Percentiles rank a stretch among this genome's conserved stretches.
Evolutionary conservation across 2,113 vertebrate genomes (phyloP).

Genomic region (Antechinus stuartii): DNA sequence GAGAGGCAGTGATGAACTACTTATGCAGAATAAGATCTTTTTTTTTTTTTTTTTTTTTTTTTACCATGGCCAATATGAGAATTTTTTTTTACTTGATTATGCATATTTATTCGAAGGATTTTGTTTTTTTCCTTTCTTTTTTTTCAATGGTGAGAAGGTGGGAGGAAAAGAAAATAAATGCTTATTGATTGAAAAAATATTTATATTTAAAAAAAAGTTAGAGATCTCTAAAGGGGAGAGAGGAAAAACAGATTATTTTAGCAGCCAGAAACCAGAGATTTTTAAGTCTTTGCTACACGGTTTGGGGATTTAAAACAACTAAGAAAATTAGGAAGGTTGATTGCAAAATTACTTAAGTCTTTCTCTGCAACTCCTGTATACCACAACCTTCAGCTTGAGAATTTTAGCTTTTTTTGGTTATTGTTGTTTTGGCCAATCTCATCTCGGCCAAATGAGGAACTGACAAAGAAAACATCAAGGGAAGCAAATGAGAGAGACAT

Average conservation of each 20-base stretch:
- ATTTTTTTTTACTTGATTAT: background rate
- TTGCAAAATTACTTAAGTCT: conserved; percentile 19
- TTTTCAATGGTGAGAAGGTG: background rate
- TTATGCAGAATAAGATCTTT: background rate
- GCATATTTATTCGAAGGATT: background rate
- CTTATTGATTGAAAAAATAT: background rate
- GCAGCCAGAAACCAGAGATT: background rate
- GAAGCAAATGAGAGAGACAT: conserved; percentile 43
- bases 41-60: background rate
- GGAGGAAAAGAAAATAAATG: background rate
- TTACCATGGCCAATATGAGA: background rate
- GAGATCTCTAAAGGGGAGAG: background rate
- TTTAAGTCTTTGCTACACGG: background rate
- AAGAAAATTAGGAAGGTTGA: background rate
- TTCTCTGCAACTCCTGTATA: conserved; percentile 14
- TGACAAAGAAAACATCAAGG: conserved; percentile 12
- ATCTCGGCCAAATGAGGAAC: conserved; percentile 55
- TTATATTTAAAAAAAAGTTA: background rate
- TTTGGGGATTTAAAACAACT: background rate
- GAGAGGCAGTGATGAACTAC: background rate
- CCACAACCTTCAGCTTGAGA: conserved; percentile 57
- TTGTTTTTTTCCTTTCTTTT: background rate
- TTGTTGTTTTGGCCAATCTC: conserved; percentile 49
- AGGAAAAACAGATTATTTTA: background rate
- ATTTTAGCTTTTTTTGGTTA: background rate